A percentile compares a stretch with the other conserved stretches of the same genome.
phyloP scores from a whole-genome alignment of 1,140 invertebrate species.

The Drosophila oshimai region DNA sequence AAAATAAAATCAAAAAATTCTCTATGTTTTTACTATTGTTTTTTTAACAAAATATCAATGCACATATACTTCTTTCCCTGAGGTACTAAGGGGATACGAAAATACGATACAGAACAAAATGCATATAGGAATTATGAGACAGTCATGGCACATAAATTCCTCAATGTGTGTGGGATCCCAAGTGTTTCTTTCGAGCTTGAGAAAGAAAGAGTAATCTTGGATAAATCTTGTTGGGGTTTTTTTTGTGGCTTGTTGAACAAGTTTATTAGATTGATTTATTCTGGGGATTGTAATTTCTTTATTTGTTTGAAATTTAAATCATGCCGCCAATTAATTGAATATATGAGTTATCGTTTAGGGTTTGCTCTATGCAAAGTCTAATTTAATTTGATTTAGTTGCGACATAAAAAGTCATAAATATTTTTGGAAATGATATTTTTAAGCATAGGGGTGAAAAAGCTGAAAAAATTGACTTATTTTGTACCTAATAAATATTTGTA shows the following conservation, averaged over 20 bases:
- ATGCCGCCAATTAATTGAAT: not conserved
- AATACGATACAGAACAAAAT: conserved; percentile 47
- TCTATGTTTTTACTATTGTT: too few relatives aligned
- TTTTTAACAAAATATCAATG: too few relatives aligned
- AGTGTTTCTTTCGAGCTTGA: conserved; percentile 19
- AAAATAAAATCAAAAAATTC: too few relatives aligned
- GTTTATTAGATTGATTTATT: conserved; percentile 30
- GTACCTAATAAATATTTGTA: too few relatives aligned
- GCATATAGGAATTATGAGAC: conserved; percentile 62
- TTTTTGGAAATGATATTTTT: too few relatives aligned
- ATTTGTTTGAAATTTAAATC: not conserved
- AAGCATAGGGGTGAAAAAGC: too few relatives aligned
- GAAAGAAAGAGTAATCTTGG: conserved; percentile 10
- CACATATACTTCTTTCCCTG: too few relatives aligned
- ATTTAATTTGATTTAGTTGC: not conserved
- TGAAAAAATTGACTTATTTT: too few relatives aligned
- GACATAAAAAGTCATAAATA: too few relatives aligned
- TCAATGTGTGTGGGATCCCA: conserved; percentile 74
- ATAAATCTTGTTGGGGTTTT: conserved; percentile 11
- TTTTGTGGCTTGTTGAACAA: conserved; percentile 8
- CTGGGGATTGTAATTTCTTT: not conserved
- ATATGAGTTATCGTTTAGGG: not conserved
- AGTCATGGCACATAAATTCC: conserved; percentile 61
- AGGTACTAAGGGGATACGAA: conserved; percentile 15
- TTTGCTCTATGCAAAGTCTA: not conserved